These are phyloP conservation scores for Bubo bubo DNA, from an alignment of 2,113 vertebrate genomes.

Conservation along the genomic window DNA sequence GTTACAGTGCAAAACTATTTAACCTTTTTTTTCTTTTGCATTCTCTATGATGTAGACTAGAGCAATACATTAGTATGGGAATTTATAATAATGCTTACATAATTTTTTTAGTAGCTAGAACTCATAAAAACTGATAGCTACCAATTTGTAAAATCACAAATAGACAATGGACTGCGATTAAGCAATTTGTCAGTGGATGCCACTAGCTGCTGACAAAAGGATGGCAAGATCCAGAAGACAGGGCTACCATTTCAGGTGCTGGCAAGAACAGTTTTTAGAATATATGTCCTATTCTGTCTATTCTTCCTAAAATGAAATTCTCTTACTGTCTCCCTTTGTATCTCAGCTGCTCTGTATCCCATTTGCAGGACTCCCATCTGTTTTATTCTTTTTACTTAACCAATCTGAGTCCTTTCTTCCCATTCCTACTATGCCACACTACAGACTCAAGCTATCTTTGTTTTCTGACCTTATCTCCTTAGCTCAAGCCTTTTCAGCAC, in stretches of 20 bases:
- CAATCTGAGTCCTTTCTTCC: neutral
- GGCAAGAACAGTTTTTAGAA: neutral
- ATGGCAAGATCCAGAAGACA: neutral
- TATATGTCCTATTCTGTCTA: neutral
- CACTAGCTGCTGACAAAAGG: neutral
- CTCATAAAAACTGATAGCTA: neutral
- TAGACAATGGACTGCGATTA: neutral
- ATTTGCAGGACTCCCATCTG: neutral
- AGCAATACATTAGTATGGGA: neutral
- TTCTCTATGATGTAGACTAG: neutral
- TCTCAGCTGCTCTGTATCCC: neutral
- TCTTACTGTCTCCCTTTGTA: neutral
- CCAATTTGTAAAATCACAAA: neutral
- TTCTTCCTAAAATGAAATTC: neutral
- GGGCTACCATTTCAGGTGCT: neutral
- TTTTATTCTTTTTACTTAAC: neutral
- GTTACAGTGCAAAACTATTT: neutral
- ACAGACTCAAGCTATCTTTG: neutral
- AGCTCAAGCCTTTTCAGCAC: neutral
- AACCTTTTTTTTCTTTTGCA: neutral
- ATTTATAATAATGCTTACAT: neutral
- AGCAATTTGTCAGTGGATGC: neutral
- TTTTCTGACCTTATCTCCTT: neutral
- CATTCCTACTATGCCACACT: neutral
- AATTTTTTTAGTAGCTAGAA: neutral